phyloP scores from a whole-genome alignment of 2,888 invertebrate genomes.

The Halictus quadricinctus region DNA sequence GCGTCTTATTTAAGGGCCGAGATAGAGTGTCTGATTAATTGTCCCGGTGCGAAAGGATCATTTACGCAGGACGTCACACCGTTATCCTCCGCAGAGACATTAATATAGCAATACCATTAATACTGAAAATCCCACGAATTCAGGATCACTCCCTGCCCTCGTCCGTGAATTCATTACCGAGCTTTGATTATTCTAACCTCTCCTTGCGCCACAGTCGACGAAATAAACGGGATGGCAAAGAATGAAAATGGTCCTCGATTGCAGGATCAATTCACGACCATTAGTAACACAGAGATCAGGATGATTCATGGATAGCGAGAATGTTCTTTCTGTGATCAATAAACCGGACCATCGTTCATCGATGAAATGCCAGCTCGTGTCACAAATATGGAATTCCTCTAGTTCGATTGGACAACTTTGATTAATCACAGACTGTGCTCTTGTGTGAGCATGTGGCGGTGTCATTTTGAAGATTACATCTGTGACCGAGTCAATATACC shows the following conservation, averaged over 20 bases:
- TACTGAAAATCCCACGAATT: slow-evolving; percentile 11
- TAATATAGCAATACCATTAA: slow-evolving; percentile 22
- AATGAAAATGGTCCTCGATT: slow-evolving; percentile 4
- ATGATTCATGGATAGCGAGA: background rate
- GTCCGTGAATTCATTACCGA: slow-evolving; percentile 17
- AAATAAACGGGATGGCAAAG: slow-evolving; percentile 11
- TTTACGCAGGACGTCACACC: background rate
- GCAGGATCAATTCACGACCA: slow-evolving; percentile 18
- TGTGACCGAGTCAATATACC: background rate
- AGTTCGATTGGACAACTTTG: background rate
- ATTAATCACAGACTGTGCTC: background rate
- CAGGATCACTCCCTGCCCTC: background rate
- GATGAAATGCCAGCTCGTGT: background rate
- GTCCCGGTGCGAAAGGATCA: slow-evolving; percentile 3
- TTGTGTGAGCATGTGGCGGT: background rate
- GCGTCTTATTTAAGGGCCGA: background rate
- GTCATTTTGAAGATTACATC: background rate
- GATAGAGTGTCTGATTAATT: background rate
- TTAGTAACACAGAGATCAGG: background rate
- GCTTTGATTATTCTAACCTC: slow-evolving; percentile 13
- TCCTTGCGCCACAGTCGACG: background rate
- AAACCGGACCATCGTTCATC: background rate
- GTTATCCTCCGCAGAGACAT: background rate
- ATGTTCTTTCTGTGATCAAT: background rate
- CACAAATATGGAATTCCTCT: background rate